Conservation (phyloP, 2,113 vertebrate species). For the Promerops cafer region DNA sequence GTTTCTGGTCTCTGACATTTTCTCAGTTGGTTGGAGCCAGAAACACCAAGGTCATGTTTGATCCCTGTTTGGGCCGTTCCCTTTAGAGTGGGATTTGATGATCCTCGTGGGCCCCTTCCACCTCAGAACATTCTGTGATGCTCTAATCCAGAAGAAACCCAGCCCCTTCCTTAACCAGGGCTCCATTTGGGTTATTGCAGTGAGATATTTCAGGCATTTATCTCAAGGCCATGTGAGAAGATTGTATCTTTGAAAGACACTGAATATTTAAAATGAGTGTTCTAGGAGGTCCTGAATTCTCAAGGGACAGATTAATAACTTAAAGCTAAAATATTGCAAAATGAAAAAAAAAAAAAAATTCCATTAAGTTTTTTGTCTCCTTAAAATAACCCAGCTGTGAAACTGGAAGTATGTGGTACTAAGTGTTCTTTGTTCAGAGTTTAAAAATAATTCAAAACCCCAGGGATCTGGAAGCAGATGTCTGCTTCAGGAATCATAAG, state of each 20-base stretch:
- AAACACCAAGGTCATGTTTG: neutral
- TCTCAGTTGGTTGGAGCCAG: neutral
- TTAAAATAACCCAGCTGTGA: conserved; percentile 58
- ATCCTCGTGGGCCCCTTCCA: neutral
- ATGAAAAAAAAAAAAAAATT: neutral
- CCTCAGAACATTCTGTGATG: neutral
- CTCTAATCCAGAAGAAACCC: neutral
- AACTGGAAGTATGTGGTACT: conserved; percentile 46
- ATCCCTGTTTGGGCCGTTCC: neutral
- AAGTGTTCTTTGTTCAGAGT: conserved; percentile 59
- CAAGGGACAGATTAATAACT: neutral
- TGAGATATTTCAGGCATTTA: neutral
- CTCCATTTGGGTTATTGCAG: neutral
- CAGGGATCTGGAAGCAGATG: conserved; percentile 52
- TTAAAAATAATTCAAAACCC: conserved; percentile 47
- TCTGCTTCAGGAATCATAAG: conserved; percentile 23
- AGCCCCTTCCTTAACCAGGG: neutral
- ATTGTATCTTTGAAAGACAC: neutral
- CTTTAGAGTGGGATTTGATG: accelerated
- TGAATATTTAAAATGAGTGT: neutral
- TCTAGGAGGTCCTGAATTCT: conserved; percentile 5
- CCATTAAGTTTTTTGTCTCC: neutral
- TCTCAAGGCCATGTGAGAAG: neutral
- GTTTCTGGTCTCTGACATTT: neutral
- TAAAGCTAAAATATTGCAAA: conserved; percentile 36